These are phyloP conservation scores for Nasonia giraulti DNA, from an alignment of 1,140 invertebrate species.

Conservation along the genomic window DNA sequence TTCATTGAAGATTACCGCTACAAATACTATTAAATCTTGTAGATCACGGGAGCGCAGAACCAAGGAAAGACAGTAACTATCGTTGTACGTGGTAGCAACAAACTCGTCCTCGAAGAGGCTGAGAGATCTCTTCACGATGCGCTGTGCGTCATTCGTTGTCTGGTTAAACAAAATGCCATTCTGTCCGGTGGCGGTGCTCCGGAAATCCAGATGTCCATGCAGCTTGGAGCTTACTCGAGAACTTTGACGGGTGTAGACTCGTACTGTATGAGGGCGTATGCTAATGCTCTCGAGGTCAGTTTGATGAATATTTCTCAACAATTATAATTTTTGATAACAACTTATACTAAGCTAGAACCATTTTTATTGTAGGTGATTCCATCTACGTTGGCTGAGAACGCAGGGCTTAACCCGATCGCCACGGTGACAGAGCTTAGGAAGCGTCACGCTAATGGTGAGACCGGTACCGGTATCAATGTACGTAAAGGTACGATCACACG, in stretches of 20 bases:
- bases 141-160: constrained; percentile 96
- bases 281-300: constrained; percentile 93
- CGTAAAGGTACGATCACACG: constrained; percentile 96
- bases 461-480: constrained; percentile 95
- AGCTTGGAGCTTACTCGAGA: constrained; percentile 88
- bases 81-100: constrained; percentile 97
- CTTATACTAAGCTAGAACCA: not conserved
- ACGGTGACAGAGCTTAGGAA: constrained; percentile 98
- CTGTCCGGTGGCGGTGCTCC: constrained; percentile 98
- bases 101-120: constrained; percentile 96
- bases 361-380: constrained; percentile 81
- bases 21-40: constrained; percentile 44
- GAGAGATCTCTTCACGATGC: constrained; percentile 98
- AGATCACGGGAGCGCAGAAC: constrained; percentile 92
- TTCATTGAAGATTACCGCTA: not conserved
- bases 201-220: constrained; percentile 94
- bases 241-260: constrained; percentile 93
- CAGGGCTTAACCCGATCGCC: constrained; percentile 97
- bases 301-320: not conserved
- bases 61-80: constrained; percentile 94
- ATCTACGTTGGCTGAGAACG: constrained; percentile 98
- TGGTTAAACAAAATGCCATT: constrained; percentile 93
- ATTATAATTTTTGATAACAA: not conserved
- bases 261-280: constrained; percentile 96
- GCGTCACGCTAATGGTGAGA: constrained; percentile 90